Evolutionary conservation across 1,140 invertebrate species (phyloP).

Genomic region (Batillaria attramentaria): DNA sequence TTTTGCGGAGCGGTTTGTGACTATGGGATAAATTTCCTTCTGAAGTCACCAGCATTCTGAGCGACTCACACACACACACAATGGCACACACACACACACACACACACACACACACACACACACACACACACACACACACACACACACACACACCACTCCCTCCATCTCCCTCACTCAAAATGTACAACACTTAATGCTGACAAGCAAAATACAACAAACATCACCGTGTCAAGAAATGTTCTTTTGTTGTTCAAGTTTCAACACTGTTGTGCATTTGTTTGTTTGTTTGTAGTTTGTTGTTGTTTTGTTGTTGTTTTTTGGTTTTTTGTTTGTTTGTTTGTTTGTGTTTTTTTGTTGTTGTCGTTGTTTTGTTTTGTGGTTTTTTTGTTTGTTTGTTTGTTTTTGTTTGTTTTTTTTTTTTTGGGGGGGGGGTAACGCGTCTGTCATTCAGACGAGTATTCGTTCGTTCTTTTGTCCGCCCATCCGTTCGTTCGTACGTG

Average conservation of each 20-base stretch:
- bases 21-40: too few species aligned
- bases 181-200: too few species aligned
- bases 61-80: conserved; percentile 10
- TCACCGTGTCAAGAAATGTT: too few species aligned
- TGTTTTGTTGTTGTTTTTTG: background rate
- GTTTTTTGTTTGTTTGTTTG: background rate
- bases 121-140: background rate
- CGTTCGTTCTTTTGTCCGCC: background rate
- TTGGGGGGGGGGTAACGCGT: too few species aligned
- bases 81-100: conserved; percentile 17
- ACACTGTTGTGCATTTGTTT: background rate
- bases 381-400: background rate
- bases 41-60: background rate
- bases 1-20: too few species aligned
- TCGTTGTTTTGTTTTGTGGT: background rate
- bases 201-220: too few species aligned
- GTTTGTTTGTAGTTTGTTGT: background rate
- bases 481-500: background rate
- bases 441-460: too few species aligned
- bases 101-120: conserved; percentile 21
- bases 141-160: background rate
- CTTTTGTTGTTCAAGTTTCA: too few species aligned
- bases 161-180: too few species aligned
- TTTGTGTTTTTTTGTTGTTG: background rate
- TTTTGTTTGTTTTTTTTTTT: background rate